Evolutionary conservation across 2,113 vertebrate species (phyloP).

Genomic region (Siphamia tubifer): DNA sequence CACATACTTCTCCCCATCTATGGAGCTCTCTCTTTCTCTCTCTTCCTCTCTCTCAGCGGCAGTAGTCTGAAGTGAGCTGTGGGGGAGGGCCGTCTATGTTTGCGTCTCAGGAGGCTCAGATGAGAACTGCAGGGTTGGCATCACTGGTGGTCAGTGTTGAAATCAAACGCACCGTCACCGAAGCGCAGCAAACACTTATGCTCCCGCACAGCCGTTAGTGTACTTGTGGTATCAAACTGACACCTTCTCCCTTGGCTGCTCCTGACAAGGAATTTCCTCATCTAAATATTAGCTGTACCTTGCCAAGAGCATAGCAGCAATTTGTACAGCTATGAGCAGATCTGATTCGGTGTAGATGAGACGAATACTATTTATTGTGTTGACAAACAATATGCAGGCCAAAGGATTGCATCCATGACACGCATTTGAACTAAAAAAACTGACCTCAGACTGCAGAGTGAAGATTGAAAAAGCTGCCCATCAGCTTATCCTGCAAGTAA

Average conservation of each 20-base stretch:
- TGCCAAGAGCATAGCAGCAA: constrained; percentile 61
- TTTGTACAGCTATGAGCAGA: constrained; percentile 73
- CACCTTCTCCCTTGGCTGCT: constrained; percentile 78
- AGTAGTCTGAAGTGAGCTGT: constrained; percentile 35
- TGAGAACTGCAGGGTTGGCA: constrained; percentile 66
- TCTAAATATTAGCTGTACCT: constrained; percentile 67
- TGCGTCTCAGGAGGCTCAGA: constrained; percentile 66
- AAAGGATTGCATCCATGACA: not conserved
- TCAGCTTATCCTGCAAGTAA: constrained; percentile 43
- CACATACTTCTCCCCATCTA: not conserved
- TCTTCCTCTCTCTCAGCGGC: constrained; percentile 16
- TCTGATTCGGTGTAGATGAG: constrained; percentile 61
- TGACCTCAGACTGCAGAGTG: constrained; percentile 29
- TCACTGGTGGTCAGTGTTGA: constrained; percentile 74
- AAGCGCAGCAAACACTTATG: constrained; percentile 76
- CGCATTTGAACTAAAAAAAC: not conserved
- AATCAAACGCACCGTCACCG: constrained; percentile 69
- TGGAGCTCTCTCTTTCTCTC: not conserved
- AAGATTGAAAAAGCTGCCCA: constrained; percentile 44
- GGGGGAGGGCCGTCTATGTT: constrained; percentile 36
- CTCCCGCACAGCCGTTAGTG: constrained; percentile 73
- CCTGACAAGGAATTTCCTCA: constrained; percentile 75
- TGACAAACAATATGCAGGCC: constrained; percentile 30
- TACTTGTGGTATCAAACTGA: constrained; percentile 69
- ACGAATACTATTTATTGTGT: constrained; percentile 44